These are phyloP conservation scores for Melopsittacus undulatus DNA, from an alignment of 2,797 vertebrate genomes.

Conservation along the genomic window DNA sequence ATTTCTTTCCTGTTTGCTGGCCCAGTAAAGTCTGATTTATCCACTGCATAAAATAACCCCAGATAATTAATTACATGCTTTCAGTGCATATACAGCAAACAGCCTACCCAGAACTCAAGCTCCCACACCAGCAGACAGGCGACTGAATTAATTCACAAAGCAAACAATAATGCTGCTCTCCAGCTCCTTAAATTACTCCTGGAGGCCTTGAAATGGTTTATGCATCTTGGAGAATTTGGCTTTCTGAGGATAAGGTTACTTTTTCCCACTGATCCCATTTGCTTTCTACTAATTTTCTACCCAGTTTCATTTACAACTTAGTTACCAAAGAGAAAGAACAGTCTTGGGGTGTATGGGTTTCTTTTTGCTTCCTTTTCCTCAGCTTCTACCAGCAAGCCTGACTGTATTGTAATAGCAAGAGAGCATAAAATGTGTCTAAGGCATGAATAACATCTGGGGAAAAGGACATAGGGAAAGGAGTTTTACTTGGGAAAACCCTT, in stretches of 20 bases:
- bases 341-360: not conserved
- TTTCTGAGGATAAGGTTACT: constrained; percentile 49
- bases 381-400: not conserved
- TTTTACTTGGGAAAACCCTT: constrained; percentile 37
- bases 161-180: constrained; percentile 37
- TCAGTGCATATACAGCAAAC: constrained; percentile 14
- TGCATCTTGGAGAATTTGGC: not conserved
- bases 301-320: constrained; percentile 25
- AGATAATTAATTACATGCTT: constrained; percentile 72
- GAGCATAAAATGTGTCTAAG: not conserved
- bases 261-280: constrained; percentile 35
- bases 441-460: not conserved
- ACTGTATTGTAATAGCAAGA: not conserved
- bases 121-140: constrained; percentile 1
- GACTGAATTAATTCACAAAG: constrained; percentile 44
- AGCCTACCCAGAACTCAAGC: not conserved
- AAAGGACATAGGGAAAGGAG: not conserved
- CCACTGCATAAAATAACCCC: constrained; percentile 46
- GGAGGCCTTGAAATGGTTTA: constrained; percentile 40
- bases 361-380: not conserved
- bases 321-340: not conserved
- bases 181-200: constrained; percentile 54
- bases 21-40: constrained; percentile 63
- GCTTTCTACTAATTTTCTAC: constrained; percentile 44
- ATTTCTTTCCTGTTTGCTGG: constrained; percentile 29